Evolutionary conservation across 2,888 invertebrate genomes (phyloP), one percentile per base, ranked within the genome.

Genomic region (Dicranocentrus wangi): DNA sequence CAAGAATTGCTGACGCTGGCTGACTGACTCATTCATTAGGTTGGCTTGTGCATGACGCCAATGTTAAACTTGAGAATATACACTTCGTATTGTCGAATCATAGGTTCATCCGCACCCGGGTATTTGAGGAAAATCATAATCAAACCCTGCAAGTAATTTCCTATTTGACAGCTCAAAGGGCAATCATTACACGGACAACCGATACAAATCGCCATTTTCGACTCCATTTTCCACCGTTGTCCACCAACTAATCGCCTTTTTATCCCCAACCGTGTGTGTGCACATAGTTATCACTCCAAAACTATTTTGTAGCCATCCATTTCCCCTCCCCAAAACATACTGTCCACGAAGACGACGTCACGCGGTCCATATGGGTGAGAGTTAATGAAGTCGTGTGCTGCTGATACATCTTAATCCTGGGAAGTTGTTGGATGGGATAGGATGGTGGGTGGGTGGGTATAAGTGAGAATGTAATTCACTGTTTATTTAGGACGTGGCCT

Each of bases 151-250:
- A 68, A 28, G 60, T 69, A 76, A 60, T 76, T 61, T 69, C 60
- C 58, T 76, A 42, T 76, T 77, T 63, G 77, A 77, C 77, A 77
- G 61, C 77, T 70, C 68, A 51, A 63, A 69, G 51, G 77, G 63
- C 69, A 76, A 68, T 76, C 76, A 68, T 76, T 76, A 47, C 76
- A 76, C 76, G 76, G 47, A 68, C 77, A 63, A 53, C 51, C 60
- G 63, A 61, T 77, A 32, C 32, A 32, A 32, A 32, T 32, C 10
- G 32, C 3, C 32, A 32, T 32, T 32, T 32, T 32, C 32, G 10
- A 32, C 32, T 10, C 10, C 32, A 10, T 7, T 32, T 32, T 32
- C 32, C 32, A 32, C 3, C n/a, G n/a, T n/a, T n/a, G n/a, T n/a
- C n/a, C n/a, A n/a, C n/a, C n/a, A 32, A 32, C 5, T 32, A 32